phyloP scores from a whole-genome alignment of 2,113 vertebrate species.

The Sorex fumeus region DNA sequence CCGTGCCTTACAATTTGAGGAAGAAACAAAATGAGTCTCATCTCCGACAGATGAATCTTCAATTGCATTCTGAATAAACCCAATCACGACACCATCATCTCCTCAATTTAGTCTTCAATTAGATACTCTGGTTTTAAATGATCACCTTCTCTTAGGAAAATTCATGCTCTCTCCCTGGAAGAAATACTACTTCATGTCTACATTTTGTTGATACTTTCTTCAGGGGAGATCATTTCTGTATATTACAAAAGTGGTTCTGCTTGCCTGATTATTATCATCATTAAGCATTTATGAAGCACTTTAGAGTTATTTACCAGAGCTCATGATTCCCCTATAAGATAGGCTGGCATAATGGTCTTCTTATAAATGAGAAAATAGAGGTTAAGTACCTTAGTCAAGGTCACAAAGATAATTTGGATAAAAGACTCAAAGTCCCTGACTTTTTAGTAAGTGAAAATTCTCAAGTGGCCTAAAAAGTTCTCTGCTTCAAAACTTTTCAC shows the following conservation, averaged over 20 bases:
- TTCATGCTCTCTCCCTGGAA: constrained; percentile 23
- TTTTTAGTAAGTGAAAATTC: constrained; percentile 61
- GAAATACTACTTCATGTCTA: constrained; percentile 55
- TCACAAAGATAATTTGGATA: constrained; percentile 72
- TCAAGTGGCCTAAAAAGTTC: constrained; percentile 51
- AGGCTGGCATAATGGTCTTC: constrained; percentile 66
- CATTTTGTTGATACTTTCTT: constrained; percentile 51
- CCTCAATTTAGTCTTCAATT: constrained; percentile 72
- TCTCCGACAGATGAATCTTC: constrained; percentile 70
- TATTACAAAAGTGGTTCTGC: constrained; percentile 69
- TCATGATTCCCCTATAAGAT: constrained; percentile 64
- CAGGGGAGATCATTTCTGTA: constrained; percentile 51
- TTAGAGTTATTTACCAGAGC: constrained; percentile 80
- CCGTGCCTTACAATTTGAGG: constrained; percentile 49
- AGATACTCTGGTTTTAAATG: constrained; percentile 64
- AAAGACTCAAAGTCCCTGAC: constrained; percentile 67
- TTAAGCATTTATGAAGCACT: constrained; percentile 80
- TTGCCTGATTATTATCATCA: constrained; percentile 73
- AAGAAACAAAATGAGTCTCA: constrained; percentile 71
- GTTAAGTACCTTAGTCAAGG: constrained; percentile 75
- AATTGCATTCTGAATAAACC: constrained; percentile 74
- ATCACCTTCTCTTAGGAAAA: constrained; percentile 59
- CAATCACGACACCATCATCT: constrained; percentile 70
- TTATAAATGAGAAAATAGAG: constrained; percentile 78
- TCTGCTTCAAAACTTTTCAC: constrained; percentile 54